Conservation (phyloP, 2,113 vertebrate species). For the Pelecanoides urinatrix region DNA sequence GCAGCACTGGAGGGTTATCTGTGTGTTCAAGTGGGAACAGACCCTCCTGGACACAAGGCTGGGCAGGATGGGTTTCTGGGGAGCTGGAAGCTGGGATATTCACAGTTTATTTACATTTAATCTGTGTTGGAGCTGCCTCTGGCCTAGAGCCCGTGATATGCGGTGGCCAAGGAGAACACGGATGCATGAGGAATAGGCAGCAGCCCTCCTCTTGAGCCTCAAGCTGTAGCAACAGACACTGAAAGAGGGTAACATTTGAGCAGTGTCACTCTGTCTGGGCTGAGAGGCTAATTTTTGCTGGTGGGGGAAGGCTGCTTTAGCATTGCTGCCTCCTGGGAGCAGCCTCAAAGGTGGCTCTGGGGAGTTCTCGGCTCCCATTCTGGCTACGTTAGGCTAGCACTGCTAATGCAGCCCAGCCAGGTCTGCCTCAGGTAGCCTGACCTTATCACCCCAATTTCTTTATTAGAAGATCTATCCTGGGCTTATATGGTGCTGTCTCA, state of each 20-base stretch:
- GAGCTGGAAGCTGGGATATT: not conserved
- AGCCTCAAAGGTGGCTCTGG: not conserved
- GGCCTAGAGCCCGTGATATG: not conserved
- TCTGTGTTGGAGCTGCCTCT: not conserved
- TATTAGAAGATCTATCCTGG: not conserved
- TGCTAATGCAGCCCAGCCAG: not conserved
- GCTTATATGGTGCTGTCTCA: not conserved
- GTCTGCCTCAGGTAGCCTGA: not conserved
- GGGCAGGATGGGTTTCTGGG: not conserved
- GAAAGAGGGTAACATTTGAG: not conserved
- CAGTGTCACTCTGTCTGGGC: not conserved
- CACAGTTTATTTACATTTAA: not conserved
- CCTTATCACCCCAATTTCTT: not conserved
- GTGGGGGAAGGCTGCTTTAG: not conserved
- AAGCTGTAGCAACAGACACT: not conserved
- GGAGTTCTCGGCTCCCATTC: not conserved
- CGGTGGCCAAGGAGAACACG: accelerated
- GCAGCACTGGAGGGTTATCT: not conserved
- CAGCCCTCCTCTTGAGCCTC: not conserved
- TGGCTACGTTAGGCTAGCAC: not conserved
- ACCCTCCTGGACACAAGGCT: not conserved
- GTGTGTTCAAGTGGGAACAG: not conserved
- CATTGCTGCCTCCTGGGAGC: not conserved
- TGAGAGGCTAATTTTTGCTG: not conserved
- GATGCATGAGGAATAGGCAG: not conserved